These are phyloP conservation scores for Urosaurus nigricauda DNA, from an alignment of 2,797 vertebrate genomes.

Conservation along the genomic window DNA sequence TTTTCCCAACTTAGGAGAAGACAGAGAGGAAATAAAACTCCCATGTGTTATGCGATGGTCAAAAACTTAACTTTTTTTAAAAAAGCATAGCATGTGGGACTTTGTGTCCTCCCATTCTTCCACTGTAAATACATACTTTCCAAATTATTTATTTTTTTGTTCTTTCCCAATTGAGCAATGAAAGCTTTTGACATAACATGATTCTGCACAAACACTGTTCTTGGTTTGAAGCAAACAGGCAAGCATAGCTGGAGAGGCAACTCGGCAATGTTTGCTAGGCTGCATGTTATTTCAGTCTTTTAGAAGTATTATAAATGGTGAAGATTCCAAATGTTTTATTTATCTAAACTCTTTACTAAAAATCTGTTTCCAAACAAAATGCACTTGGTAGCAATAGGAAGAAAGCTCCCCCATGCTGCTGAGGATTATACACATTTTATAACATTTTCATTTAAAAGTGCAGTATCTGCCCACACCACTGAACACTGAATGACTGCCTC, in stretches of 20 bases:
- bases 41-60: no score
- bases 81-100: no score
- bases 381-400: background rate
- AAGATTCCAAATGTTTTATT: no score
- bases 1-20: no score
- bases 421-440: background rate
- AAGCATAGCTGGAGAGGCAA: background rate
- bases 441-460: fast-evolving
- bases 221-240: background rate
- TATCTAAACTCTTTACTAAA: background rate
- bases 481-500: background rate
- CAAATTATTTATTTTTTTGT: no score
- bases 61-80: no score
- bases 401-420: background rate
- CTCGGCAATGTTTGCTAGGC: background rate
- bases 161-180: background rate
- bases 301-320: background rate
- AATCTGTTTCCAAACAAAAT: background rate
- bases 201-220: background rate
- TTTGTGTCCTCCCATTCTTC: no score
- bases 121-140: no score
- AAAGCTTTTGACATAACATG: background rate
- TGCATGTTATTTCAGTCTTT: background rate
- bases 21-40: no score
- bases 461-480: constrained; percentile 16